Evolutionary conservation across 2,113 vertebrate species (phyloP).

Genomic region (Apodemus sylvaticus): DNA sequence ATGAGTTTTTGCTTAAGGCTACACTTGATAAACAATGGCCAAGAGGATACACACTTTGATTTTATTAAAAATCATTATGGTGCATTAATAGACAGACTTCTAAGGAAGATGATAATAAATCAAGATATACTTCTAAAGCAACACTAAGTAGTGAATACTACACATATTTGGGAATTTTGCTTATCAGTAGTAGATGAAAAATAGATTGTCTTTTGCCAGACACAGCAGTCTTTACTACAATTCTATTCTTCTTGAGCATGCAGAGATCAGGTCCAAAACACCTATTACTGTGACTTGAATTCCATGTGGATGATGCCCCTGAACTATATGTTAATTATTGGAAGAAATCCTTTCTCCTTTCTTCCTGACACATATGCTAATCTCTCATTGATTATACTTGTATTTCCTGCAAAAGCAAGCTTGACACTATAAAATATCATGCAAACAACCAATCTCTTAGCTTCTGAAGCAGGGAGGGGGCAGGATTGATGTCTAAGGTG

Average conservation of each 20-base stretch:
- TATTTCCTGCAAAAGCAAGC: constrained; percentile 35
- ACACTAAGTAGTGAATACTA: background rate
- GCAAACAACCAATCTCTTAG: constrained; percentile 16
- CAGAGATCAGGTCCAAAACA: background rate
- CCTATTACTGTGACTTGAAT: background rate
- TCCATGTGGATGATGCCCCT: background rate
- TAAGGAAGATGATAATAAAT: background rate
- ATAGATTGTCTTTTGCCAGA: no score
- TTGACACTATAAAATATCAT: constrained; percentile 6
- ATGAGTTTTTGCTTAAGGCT: constrained; percentile 55
- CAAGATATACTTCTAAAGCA: background rate
- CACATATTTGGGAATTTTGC: background rate
- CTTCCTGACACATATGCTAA: background rate
- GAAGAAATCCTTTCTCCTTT: background rate
- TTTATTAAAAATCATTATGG: constrained; percentile 2
- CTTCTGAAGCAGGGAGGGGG: constrained; percentile 27
- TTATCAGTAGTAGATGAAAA: background rate
- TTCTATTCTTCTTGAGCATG: background rate
- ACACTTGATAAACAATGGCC: constrained; percentile 25
- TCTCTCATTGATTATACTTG: constrained; percentile 54
- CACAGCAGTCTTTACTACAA: background rate
- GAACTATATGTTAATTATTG: background rate
- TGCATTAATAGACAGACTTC: background rate
- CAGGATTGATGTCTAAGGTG: background rate
- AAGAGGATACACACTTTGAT: background rate